A percentile compares a stretch with the other conserved stretches of the same genome.
Evolutionary conservation across 2,888 invertebrate species (phyloP).

Genomic region (Sinelater perroti): DNA sequence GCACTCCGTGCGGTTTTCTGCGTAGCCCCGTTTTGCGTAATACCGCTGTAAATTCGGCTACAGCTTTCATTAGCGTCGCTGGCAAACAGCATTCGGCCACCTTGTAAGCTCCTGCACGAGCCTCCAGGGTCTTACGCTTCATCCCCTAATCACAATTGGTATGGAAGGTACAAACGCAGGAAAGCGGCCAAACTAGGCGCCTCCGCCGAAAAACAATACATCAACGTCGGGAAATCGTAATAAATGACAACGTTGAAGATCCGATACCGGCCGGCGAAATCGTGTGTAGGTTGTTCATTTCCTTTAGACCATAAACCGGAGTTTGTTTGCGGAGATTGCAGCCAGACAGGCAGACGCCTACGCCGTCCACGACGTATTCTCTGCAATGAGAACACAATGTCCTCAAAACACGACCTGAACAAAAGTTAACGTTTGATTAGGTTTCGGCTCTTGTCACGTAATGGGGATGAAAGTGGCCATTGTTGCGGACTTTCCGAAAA

Average conservation of each 20-base stretch:
- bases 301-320: constrained; percentile 16
- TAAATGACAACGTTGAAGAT: constrained; percentile 12
- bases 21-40: constrained; percentile 14
- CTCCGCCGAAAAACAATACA: constrained; percentile 3
- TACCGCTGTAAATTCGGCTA: constrained; percentile 12
- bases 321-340: constrained; percentile 21
- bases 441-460: constrained; percentile 15
- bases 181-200: constrained; percentile 5
- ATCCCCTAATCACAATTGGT: constrained; percentile 18
- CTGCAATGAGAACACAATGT: constrained; percentile 15
- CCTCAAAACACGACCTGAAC: constrained; percentile 19
- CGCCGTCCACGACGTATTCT: constrained; percentile 17
- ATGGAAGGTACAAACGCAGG: constrained; percentile 4
- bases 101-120: constrained; percentile 12
- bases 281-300: constrained; percentile 18
- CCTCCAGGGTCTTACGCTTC: constrained; percentile 15
- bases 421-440: constrained; percentile 22
- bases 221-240: constrained; percentile 15
- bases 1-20: not conserved
- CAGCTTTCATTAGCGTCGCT: constrained; percentile 18
- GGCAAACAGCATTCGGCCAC: constrained; percentile 12
- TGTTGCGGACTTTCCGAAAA: constrained; percentile 9
- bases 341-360: constrained; percentile 28
- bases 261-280: constrained; percentile 8
- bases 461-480: constrained; percentile 18